Conservation (phyloP, 2,797 vertebrate genomes). For the Gymnodraco acuticeps region DNA sequence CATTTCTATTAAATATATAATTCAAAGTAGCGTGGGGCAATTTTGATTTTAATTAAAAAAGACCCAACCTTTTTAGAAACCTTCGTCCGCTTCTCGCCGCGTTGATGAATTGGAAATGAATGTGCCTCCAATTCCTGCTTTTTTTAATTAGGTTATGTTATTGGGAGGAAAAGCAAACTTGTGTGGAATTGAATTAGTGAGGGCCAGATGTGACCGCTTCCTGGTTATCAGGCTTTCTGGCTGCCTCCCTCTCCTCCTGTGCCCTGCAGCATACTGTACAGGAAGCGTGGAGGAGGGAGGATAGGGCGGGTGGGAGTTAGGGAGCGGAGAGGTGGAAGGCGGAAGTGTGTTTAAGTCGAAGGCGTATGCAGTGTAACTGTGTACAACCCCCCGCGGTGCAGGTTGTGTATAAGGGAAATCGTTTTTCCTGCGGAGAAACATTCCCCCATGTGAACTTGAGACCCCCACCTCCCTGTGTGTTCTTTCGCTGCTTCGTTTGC, state of each 20-base stretch:
- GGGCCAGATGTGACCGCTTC: conserved; percentile 81
- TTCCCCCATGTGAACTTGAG: conserved; percentile 65
- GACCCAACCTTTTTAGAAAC: conserved; percentile 78
- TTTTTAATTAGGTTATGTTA: conserved; percentile 85
- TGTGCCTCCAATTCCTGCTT: conserved; percentile 71
- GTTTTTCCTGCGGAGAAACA: conserved; percentile 74
- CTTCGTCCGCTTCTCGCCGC: conserved; percentile 64
- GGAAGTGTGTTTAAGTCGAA: conserved; percentile 66
- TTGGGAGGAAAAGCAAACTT: conserved; percentile 80
- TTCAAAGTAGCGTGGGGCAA: conserved; percentile 80
- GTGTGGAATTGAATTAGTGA: conserved; percentile 81
- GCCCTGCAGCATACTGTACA: conserved; percentile 60
- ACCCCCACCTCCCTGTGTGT: conserved; percentile 24
- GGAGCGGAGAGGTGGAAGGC: conserved; percentile 47
- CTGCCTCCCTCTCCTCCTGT: conserved; percentile 52
- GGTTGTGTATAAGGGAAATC: conserved; percentile 73
- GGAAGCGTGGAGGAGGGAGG: conserved; percentile 58
- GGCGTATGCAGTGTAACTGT: conserved; percentile 62
- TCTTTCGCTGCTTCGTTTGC: conserved; percentile 50
- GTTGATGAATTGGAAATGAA: conserved; percentile 84
- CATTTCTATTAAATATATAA: conserved; percentile 83
- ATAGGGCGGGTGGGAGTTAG: conserved; percentile 18
- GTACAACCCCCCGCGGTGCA: conserved; percentile 74
- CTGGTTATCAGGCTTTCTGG: conserved; percentile 74
- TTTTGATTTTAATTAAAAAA: conserved; percentile 86